Evolutionary conservation across 2,113 vertebrate genomes (phyloP), one percentile per base, ranked within the genome.

Genomic region (Penelope pileata): DNA sequence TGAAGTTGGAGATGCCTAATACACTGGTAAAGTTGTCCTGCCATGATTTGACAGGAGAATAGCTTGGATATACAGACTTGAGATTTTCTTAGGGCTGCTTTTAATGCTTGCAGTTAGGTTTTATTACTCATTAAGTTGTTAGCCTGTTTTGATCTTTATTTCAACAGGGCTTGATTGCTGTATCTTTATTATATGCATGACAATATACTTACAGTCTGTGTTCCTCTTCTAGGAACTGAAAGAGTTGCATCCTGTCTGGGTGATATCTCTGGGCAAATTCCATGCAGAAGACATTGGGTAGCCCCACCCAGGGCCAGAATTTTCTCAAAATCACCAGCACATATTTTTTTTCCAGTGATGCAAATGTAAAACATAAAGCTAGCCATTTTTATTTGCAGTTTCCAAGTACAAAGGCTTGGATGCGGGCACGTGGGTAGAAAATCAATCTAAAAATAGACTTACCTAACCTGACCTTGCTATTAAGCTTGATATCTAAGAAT

Each of bases 381-480:
- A 69, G 60, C 63, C 78, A 6, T 76, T 79, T 94, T 32, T 59
- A 66, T 86, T 78, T 70, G 67, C 43, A 60, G n/a, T 64, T 91
- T 90, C 47, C 47, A 86, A 83, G 83, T 75, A 70, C 78, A 76
- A 89, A 82, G 79, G 67, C 84, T 92, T 92, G 84, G 72, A 77
- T 59, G 73, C 94, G 85, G 79, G 67, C 34, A 22, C 63, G 56
- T 67, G 58, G 88, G 56, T 64, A 86, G 4, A 26, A 60, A 81
- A 72, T 68, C 26, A 88, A 50, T 34, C 93, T 94, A 96, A 96
- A 72, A 83, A 93, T 95, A 93, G 88, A 83, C n/a, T 91, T 90
- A 66, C 76, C 80, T 96, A 94, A 82, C 88, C 30, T 75, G 84
- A 86, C 60, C 72, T 84, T 75, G 56, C 90, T 93, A 83, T 91